Conservation (phyloP, 2,113 vertebrate genomes). For the Pavo muticus region DNA sequence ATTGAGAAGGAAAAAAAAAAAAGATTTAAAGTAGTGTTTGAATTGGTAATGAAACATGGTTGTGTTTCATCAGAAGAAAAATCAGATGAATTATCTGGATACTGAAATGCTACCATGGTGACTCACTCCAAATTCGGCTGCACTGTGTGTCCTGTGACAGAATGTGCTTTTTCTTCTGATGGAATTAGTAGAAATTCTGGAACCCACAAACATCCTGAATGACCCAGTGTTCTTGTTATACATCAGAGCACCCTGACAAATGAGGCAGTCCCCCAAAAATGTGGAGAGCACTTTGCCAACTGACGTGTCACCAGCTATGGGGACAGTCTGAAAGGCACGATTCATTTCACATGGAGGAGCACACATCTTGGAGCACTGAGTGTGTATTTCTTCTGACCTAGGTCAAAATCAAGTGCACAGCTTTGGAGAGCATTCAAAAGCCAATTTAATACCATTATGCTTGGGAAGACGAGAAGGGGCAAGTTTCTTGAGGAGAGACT, state of each 20-base stretch:
- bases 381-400: constrained; percentile 4
- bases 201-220: constrained; percentile 29
- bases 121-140: constrained; percentile 3
- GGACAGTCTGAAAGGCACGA: constrained; percentile 16
- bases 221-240: constrained; percentile 48
- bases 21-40: not conserved
- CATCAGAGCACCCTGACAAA: constrained; percentile 7
- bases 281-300: not conserved
- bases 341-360: not conserved
- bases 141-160: constrained; percentile 8
- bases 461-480: constrained; percentile 39
- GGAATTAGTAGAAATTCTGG: constrained; percentile 40
- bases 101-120: constrained; percentile 6
- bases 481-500: constrained; percentile 45
- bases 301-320: not conserved
- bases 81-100: not conserved
- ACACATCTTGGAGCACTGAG: constrained; percentile 23
- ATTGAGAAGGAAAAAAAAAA: not conserved
- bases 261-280: not conserved
- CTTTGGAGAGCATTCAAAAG: constrained; percentile 22
- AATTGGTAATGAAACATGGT: not conserved
- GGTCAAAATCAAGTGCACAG: constrained; percentile 21
- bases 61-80: constrained; percentile 3
- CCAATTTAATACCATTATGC: constrained; percentile 31
- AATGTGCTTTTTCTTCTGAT: constrained; percentile 42